Evolutionary conservation across 2,113 vertebrate species (phyloP), one percentile per base, ranked within the genome.

Genomic region (Antennarius striatus): DNA sequence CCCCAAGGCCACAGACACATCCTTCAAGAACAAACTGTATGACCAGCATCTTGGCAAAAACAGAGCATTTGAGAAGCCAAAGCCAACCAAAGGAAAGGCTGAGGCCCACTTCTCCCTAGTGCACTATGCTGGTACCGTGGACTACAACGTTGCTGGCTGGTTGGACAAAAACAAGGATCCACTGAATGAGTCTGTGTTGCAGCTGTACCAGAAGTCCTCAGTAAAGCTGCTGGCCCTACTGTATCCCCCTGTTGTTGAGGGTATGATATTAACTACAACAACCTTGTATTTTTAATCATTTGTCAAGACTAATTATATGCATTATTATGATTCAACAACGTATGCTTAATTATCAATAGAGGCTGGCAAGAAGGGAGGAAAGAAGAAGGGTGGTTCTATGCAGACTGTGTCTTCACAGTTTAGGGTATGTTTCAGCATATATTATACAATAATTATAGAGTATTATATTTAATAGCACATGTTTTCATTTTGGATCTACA

Each of bases 91-190:
- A 77, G 95, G 95, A 0, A 97, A 92, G 48, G 40, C 1, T 1
- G 96, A 97, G 71, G 95, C 93, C 0, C 96, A 97, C 82, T 97
- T 97, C 77, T 91, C 96, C 0, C 78, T 97, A 63, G 28, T 95
- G 0, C 96, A 96, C 57, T 97, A 97, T 0, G 96, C 96, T 14
- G 95, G 96, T 0, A 93, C 83, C 0, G 96, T 97, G 74, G 95
- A 97, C 60, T 97, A 96, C 86, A 96, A 96, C 65, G 60, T 91
- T 46, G 0, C 0, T 70, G 91, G 91, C 64, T 89, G 85, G 88
- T 77, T 89, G 73, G 86, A 88, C 63, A 88, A 86, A 76, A 88
- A 88, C 81, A 88, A 88, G 86, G 86, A 88, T 16, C 86, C 86
- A 52, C 85, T 91, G 80, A 91, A 91, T 12, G 90, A 91, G 4